phyloP scores from a whole-genome alignment of 53 echinoderm and acorn worm species.

The Pentamera pediparva region DNA sequence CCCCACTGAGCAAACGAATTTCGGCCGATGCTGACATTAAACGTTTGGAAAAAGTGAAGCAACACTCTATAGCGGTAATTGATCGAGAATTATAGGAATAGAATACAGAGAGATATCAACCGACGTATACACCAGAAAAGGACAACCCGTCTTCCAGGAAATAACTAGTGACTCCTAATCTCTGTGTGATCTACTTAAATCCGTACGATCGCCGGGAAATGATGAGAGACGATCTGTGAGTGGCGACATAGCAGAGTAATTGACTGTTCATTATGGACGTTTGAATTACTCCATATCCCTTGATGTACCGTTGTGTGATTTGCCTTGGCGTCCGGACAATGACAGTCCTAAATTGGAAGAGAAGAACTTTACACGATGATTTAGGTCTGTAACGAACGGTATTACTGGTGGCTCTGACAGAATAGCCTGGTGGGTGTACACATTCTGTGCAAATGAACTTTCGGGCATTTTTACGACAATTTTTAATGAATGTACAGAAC shows the following conservation, averaged over 20 bases:
- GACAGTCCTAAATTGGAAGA: neutral
- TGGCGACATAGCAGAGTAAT: neutral
- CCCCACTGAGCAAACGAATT: constrained; percentile 3
- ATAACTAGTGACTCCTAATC: constrained; percentile 8
- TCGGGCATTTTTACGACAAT: constrained; percentile 5
- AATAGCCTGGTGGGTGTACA: neutral
- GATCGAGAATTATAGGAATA: neutral
- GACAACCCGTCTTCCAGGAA: neutral
- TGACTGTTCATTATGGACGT: neutral
- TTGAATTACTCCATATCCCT: constrained; percentile 14
- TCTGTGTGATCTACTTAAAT: constrained; percentile 8
- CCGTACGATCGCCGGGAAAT: constrained; percentile 1
- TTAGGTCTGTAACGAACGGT: constrained; percentile 2
- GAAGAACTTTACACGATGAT: neutral
- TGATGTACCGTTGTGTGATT: neutral
- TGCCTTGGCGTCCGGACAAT: neutral
- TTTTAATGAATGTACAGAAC: constrained; percentile 14
- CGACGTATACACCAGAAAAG: neutral
- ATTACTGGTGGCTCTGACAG: constrained; percentile 7
- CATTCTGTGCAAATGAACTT: constrained; percentile 1
- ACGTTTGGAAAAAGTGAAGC: constrained; percentile 8
- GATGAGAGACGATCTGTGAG: constrained; percentile 7
- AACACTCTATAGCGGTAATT: neutral
- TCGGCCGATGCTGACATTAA: neutral
- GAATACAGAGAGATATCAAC: constrained; percentile 12